These are phyloP conservation scores for Atopsyche davidsoni DNA, from an alignment of 1,140 invertebrate species.

Conservation along the genomic window DNA sequence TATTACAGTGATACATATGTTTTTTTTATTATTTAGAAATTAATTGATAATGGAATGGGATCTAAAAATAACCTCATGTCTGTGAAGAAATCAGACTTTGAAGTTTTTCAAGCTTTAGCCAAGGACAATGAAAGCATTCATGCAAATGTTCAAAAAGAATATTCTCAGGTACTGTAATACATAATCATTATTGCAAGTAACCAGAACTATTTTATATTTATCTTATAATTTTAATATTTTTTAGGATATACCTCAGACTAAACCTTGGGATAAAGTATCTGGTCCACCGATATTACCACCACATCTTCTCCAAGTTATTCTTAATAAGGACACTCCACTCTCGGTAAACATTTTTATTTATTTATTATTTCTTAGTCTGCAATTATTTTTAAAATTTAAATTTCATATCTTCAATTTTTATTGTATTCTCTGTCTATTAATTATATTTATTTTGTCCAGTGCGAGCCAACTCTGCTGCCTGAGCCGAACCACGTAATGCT, in stretches of 20 bases:
- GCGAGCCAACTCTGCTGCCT: constrained; percentile 96
- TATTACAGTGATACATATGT: constrained; percentile 33
- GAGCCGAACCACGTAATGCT: constrained; percentile 99
- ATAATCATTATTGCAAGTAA: not conserved
- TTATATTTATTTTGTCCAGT: constrained; percentile 57
- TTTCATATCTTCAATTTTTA: too few relatives aligned
- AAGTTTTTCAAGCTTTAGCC: constrained; percentile 94
- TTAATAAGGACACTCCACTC: constrained; percentile 96
- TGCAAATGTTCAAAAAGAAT: constrained; percentile 70
- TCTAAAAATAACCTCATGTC: constrained; percentile 87
- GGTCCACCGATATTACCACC: constrained; percentile 97
- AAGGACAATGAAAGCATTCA: constrained; percentile 79
- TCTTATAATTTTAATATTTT: constrained; percentile 28
- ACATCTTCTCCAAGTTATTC: constrained; percentile 94
- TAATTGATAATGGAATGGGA: constrained; percentile 80
- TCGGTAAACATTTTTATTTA: constrained; percentile 57
- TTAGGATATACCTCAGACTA: constrained; percentile 83
- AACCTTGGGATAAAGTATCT: constrained; percentile 85
- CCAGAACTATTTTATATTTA: not conserved
- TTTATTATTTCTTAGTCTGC: too few relatives aligned
- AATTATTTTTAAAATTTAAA: too few relatives aligned
- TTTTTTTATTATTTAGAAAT: constrained; percentile 60
- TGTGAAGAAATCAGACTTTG: constrained; percentile 92
- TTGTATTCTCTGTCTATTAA: too few relatives aligned
- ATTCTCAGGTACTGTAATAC: constrained; percentile 51